Evolutionary conservation across 30 jellyfish, hydroid and myxozoan species (phyloP).

Genomic region (Turritopsis rubra): DNA sequence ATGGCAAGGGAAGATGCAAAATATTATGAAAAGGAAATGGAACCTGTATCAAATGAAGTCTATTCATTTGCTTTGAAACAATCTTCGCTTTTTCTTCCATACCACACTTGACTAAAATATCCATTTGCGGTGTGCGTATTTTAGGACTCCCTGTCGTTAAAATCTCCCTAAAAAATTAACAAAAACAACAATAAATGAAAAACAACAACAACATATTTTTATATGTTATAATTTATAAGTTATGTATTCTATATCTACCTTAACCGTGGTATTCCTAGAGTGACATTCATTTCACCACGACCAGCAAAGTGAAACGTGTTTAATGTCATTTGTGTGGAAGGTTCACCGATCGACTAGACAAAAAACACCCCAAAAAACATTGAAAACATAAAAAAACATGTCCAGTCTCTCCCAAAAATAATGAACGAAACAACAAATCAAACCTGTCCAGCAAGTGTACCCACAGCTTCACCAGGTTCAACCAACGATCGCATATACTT

Average conservation of each 20-base stretch:
- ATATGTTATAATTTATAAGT: background rate
- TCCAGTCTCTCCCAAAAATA: background rate
- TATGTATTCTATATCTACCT: slow-evolving; percentile 35
- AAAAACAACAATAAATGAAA: background rate
- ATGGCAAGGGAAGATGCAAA: too few species aligned
- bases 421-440: background rate
- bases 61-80: slow-evolving; percentile 60
- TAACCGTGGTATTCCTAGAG: slow-evolving; percentile 96
- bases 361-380: background rate
- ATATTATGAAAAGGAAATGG: background rate
- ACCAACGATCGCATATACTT: slow-evolving; percentile 71
- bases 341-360: slow-evolving; percentile 95
- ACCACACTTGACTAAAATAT: slow-evolving; percentile 64
- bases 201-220: background rate
- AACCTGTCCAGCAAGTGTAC: slow-evolving; percentile 97
- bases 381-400: background rate
- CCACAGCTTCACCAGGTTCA: slow-evolving; percentile 99
- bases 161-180: slow-evolving; percentile 57
- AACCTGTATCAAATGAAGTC: slow-evolving; percentile 76
- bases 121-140: slow-evolving; percentile 96
- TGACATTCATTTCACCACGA: slow-evolving; percentile 99
- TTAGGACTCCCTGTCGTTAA: slow-evolving; percentile 84
- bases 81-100: slow-evolving; percentile 45
- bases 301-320: slow-evolving; percentile 99
- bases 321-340: slow-evolving; percentile 99